These are phyloP conservation scores for Stegastes partitus DNA, from an alignment of 2,113 vertebrate genomes.

Conservation along the genomic window DNA sequence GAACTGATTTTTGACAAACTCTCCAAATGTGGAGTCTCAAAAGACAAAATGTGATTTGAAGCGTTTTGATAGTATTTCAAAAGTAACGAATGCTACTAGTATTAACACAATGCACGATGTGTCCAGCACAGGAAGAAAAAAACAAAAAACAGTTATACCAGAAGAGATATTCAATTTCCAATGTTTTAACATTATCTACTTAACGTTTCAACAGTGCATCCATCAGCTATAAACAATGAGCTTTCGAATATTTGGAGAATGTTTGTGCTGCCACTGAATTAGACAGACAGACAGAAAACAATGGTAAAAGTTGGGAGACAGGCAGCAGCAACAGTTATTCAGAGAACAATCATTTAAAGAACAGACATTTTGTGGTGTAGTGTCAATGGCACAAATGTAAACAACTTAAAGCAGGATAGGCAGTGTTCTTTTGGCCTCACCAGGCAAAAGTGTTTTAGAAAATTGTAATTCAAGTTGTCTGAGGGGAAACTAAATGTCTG, in stretches of 20 bases:
- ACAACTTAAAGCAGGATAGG: too few relatives aligned
- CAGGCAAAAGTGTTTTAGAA: too few relatives aligned
- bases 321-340: conserved; percentile 1
- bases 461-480: too few relatives aligned
- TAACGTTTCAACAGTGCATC: conserved; percentile 22
- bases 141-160: conserved; percentile 12
- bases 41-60: not conserved
- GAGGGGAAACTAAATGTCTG: too few relatives aligned
- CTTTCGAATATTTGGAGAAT: not conserved
- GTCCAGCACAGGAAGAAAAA: conserved; percentile 80
- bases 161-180: conserved; percentile 22
- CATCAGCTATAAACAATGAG: not conserved
- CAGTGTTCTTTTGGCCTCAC: too few relatives aligned
- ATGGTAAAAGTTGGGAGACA: not conserved
- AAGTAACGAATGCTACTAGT: not conserved
- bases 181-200: conserved; percentile 38
- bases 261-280: conserved; percentile 20
- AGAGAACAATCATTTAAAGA: not conserved
- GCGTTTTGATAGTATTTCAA: conserved; percentile 22
- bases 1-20: not conserved
- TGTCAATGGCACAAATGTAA: not conserved
- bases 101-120: conserved; percentile 54
- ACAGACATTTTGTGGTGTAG: not conserved
- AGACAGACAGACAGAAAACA: not conserved
- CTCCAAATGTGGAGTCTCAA: not conserved